Percentiles rank a stretch among this genome's conserved stretches.
phyloP scores from a whole-genome alignment of 2,888 invertebrate species.

The Lordiphosa andalusiaca region DNA sequence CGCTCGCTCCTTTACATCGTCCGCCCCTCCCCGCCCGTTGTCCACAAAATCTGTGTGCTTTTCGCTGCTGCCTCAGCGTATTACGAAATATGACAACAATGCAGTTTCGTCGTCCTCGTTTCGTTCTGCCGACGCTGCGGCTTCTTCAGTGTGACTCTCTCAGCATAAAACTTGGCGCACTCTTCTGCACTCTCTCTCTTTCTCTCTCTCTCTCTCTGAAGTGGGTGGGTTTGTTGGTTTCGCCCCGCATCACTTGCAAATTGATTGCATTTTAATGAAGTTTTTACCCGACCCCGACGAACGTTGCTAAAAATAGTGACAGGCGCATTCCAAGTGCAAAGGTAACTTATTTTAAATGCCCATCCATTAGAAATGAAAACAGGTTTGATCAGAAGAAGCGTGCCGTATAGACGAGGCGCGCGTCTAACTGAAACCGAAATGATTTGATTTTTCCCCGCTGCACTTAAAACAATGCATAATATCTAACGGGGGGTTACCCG shows the following conservation, averaged over 20 bases:
- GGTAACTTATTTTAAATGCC: slow-evolving; percentile 49
- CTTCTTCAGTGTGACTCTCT: slow-evolving; percentile 25
- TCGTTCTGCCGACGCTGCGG: slow-evolving; percentile 59
- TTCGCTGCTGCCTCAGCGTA: slow-evolving; percentile 68
- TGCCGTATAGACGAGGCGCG: slow-evolving; percentile 35
- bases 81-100: slow-evolving; percentile 79
- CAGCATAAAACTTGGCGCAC: not conserved
- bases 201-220: slow-evolving; percentile 24
- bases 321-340: slow-evolving; percentile 52
- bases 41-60: slow-evolving; percentile 19
- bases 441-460: slow-evolving; percentile 55
- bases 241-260: slow-evolving; percentile 61
- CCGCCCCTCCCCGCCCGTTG: not conserved
- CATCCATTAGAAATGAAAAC: slow-evolving; percentile 59
- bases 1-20: slow-evolving; percentile 39
- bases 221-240: slow-evolving; percentile 64
- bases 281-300: slow-evolving; percentile 39
- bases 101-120: slow-evolving; percentile 78
- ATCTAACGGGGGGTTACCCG: slow-evolving; percentile 38
- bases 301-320: slow-evolving; percentile 52
- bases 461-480: slow-evolving; percentile 3
- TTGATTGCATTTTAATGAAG: slow-evolving; percentile 64
- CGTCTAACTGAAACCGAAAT: slow-evolving; percentile 66
- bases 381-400: slow-evolving; percentile 64
- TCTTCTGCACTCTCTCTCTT: slow-evolving; percentile 7